Evolutionary conservation across 2,113 vertebrate species (phyloP).

Genomic region (Amphiprion ocellaris): DNA sequence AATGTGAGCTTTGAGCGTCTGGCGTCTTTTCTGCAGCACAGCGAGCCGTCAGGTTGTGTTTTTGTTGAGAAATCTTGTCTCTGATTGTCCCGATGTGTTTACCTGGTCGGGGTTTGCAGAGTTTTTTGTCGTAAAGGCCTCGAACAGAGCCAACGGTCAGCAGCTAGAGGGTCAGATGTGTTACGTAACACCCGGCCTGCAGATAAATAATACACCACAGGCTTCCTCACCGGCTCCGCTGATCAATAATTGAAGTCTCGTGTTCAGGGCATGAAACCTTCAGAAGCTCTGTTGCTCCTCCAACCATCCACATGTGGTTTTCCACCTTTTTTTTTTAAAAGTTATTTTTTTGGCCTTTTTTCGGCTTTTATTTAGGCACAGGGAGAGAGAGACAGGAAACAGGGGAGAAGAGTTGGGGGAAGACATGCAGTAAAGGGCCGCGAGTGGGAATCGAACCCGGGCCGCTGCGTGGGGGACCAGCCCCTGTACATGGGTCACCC

Average conservation of each 20-base stretch:
- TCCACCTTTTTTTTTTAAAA: no score
- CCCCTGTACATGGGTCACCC: no score
- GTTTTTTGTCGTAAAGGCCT: neutral
- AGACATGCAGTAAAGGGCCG: no score
- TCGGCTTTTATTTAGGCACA: no score
- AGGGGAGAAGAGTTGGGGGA: no score
- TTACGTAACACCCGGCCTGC: slow-evolving; percentile 27
- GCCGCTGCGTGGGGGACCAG: no score
- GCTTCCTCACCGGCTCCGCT: slow-evolving; percentile 23
- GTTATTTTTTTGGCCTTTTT: no score
- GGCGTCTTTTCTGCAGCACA: neutral
- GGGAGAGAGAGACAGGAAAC: no score
- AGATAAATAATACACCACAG: slow-evolving; percentile 43
- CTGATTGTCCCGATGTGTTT: neutral
- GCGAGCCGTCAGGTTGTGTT: neutral
- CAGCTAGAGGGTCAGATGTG: slow-evolving; percentile 14
- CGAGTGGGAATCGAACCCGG: no score
- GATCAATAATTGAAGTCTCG: slow-evolving; percentile 59
- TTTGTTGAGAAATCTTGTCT: neutral
- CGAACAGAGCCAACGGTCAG: neutral
- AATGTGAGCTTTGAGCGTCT: neutral
- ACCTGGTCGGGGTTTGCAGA: neutral
- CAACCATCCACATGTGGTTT: no score
- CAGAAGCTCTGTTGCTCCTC: neutral
- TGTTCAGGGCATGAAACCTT: slow-evolving; percentile 42